Evolutionary conservation across 2,113 vertebrate genomes (phyloP).

Genomic region (Henicopernis longicauda): DNA sequence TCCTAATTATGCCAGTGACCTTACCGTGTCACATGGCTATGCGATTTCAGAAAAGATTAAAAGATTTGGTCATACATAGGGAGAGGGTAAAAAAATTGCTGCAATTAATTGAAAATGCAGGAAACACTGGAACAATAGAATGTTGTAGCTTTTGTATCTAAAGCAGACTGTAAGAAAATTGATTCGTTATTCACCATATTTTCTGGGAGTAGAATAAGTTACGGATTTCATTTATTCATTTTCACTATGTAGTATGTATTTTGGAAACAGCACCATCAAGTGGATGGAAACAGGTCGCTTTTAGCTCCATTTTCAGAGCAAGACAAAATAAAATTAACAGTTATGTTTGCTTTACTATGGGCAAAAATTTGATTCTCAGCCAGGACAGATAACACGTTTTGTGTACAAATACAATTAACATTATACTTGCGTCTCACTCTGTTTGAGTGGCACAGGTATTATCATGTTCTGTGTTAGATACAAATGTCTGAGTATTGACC

Average conservation of each 20-base stretch:
- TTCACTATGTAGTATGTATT: neutral
- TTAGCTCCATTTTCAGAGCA: neutral
- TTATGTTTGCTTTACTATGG: neutral
- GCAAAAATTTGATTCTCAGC: neutral
- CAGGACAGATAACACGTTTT: neutral
- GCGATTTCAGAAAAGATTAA: neutral
- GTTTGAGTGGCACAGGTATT: neutral
- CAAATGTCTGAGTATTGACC: neutral
- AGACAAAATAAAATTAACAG: neutral
- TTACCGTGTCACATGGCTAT: neutral
- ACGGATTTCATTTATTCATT: neutral
- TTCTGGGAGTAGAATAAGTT: neutral
- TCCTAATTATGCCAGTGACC: neutral
- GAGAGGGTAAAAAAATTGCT: neutral
- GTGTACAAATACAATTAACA: accelerated
- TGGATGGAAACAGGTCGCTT: neutral
- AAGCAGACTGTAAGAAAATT: neutral
- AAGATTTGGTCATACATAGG: neutral
- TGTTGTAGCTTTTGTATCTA: neutral
- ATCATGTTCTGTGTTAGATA: neutral
- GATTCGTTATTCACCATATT: neutral
- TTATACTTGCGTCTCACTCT: neutral
- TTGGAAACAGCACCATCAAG: neutral
- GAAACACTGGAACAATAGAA: neutral
- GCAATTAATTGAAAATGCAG: neutral